Conservation (phyloP, 2,888 invertebrate species). For the Gortyna flavago region DNA sequence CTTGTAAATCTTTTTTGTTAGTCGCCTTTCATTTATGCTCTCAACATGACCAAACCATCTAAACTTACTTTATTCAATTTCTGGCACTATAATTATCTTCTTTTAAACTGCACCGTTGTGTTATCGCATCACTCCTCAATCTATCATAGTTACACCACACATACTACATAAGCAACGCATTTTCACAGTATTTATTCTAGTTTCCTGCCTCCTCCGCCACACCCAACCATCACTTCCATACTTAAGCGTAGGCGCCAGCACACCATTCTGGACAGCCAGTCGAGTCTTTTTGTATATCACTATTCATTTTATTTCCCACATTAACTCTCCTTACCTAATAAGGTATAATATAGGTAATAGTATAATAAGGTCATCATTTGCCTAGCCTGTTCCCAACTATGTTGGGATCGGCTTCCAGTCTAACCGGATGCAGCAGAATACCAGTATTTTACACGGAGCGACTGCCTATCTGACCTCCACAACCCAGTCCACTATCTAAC, state of each 20-base stretch:
- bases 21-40: neutral
- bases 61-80: neutral
- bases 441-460: too few relatives aligned
- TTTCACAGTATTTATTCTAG: neutral
- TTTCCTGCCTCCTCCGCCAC: neutral
- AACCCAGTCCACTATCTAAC: too few relatives aligned
- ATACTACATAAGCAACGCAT: neutral
- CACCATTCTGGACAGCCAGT: neutral
- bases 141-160: neutral
- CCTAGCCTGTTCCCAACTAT: too few relatives aligned
- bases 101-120: neutral
- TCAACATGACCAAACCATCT: neutral
- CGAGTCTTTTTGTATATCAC: neutral
- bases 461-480: too few relatives aligned
- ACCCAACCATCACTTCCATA: neutral
- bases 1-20: neutral
- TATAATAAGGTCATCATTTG: neutral
- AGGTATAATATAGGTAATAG: neutral
- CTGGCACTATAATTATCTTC: neutral
- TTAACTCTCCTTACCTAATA: neutral
- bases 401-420: too few relatives aligned
- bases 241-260: neutral
- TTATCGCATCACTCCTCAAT: neutral
- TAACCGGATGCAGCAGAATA: too few relatives aligned
- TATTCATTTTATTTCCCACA: neutral